Base-by-base conservation (phyloP, 2,113 vertebrate species). In the Misgurnus mizolepis region DNA sequence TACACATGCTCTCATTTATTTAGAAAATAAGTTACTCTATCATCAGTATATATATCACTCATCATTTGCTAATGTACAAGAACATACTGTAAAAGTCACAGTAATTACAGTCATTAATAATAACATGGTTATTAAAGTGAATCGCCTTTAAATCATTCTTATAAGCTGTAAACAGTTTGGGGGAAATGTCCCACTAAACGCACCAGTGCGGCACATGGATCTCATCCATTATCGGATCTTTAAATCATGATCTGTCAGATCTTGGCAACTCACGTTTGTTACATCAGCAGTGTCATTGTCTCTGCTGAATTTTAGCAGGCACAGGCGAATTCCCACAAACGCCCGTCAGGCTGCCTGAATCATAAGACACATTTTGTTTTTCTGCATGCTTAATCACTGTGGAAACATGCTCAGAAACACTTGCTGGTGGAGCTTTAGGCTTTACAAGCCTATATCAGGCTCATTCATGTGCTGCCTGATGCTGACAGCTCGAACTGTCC, bases 391-490 rank as follows among this genome's bases (percentile, higher is more conserved):
- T 71, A 79, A 79, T 81, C 71, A 71, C 82, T 12, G 6, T 81
- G 71, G 75, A 83, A 83, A 81, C 82, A 3, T 60, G 34, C n/a
- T 66, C 43, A 76, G 47, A 83, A 78, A 81, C 80, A 84, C 18
- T 75, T 17, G 2, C 27, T 7, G 62, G 68, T 12, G 62, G 68
- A 9, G n/a, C 56, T 50, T 40, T 34, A 69, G 69, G 74, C 40
- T 79, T 45, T 67, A 79, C 43, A 11, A 79, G 76, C 58, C 64
- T 76, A 70, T 34, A 34, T 80, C 76, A 76, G 69, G 80, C 66
- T 53, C n/a, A 40, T 82, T 85, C 76, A 85, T 79, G 70, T 53
- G 50, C 67, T 67, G 72, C 5, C 22, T 41, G 47, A 39, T 50
- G 40, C 56, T 62, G 27, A 56, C 6, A 56, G 3, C 45, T 84